Conservation (phyloP, 2,113 vertebrate species). For the Parotia lawesii region DNA sequence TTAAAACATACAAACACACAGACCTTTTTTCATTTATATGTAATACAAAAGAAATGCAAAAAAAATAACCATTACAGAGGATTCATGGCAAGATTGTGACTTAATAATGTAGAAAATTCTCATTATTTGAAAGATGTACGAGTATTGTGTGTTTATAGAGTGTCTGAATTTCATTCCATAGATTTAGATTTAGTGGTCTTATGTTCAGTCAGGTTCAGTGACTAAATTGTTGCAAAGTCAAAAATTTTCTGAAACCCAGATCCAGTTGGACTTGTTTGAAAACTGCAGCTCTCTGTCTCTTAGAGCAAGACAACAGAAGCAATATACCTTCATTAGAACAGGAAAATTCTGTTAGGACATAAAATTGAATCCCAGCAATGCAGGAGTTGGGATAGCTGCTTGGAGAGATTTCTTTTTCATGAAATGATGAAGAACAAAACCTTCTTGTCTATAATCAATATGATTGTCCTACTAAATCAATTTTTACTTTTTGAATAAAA, state of each 20-base stretch:
- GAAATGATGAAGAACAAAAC: neutral
- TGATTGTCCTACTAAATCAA: neutral
- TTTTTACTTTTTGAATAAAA: slow-evolving; percentile 32
- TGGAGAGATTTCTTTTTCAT: neutral
- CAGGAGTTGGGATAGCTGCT: neutral
- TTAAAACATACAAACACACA: neutral
- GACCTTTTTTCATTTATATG: neutral
- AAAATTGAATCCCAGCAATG: neutral
- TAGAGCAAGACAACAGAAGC: neutral
- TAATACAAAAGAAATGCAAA: neutral
- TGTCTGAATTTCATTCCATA: neutral
- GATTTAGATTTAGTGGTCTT: neutral
- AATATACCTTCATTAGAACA: neutral
- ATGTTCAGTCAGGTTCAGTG: neutral
- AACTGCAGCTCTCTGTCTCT: neutral
- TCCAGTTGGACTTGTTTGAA: neutral
- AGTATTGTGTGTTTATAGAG: neutral
- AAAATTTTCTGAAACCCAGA: neutral
- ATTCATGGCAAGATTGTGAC: neutral
- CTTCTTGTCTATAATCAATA: neutral
- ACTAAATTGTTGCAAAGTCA: neutral
- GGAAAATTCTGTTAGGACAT: neutral
- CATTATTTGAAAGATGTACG: neutral
- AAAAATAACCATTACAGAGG: neutral
- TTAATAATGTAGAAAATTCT: neutral